Evolutionary conservation across 2,113 vertebrate species (phyloP).

Genomic region (Prionailurus viverrinus): DNA sequence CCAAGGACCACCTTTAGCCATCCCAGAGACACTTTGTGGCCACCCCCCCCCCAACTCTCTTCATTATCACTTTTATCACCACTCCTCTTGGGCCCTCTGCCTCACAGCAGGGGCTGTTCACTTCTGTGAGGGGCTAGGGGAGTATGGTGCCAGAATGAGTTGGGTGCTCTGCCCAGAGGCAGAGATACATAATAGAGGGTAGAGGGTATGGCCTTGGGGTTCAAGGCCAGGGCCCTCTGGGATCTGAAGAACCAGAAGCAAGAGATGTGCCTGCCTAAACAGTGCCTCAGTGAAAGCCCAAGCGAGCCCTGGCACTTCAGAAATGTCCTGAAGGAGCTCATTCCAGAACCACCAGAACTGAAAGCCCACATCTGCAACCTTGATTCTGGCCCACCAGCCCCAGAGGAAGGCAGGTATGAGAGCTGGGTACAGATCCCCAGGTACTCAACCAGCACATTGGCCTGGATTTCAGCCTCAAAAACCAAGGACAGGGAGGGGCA

Average conservation of each 20-base stretch:
- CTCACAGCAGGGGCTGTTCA: neutral
- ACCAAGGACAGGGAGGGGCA: neutral
- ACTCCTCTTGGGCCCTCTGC: neutral
- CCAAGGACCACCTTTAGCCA: neutral
- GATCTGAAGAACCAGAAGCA: neutral
- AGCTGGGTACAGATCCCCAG: neutral
- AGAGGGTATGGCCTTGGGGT: neutral
- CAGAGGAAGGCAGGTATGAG: neutral
- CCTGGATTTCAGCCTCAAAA: neutral
- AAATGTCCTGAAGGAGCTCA: neutral
- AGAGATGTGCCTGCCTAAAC: neutral
- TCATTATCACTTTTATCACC: neutral
- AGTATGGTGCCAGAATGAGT: neutral
- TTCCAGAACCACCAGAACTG: neutral
- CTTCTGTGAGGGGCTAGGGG: neutral
- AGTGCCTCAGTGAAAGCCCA: neutral
- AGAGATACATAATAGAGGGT: neutral
- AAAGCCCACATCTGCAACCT: neutral
- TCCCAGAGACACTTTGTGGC: neutral
- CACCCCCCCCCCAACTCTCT: too few species aligned
- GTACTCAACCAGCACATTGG: neutral
- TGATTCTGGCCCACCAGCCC: neutral
- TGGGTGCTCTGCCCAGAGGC: neutral
- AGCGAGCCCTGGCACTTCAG: neutral
- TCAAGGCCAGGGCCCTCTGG: neutral